Evolutionary conservation across 1,140 invertebrate species (phyloP).

Genomic region (Hormaphis cornu): DNA sequence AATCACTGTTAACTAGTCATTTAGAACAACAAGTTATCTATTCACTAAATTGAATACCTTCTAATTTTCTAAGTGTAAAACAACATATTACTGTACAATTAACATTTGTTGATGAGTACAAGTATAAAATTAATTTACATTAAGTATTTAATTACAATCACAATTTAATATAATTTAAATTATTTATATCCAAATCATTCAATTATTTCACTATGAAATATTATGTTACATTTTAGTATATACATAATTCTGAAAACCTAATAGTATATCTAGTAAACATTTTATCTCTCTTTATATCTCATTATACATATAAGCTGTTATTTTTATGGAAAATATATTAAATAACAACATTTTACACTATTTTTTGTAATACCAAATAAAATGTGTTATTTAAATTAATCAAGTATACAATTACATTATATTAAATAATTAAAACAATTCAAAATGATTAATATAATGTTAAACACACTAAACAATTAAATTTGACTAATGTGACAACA

Average conservation of each 20-base stretch:
- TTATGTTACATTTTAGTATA: not conserved
- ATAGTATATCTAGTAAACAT: not conserved
- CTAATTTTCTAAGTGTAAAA: not conserved
- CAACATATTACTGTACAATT: constrained; percentile 10
- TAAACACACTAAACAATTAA: no score
- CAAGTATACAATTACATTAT: no score
- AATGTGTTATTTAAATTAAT: no score
- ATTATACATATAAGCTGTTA: no score
- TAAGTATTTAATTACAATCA: constrained; percentile 27
- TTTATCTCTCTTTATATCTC: not conserved
- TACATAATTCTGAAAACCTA: not conserved
- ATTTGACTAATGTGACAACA: not conserved
- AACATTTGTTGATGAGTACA: constrained; percentile 24
- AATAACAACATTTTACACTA: no score
- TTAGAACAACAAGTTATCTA: not conserved
- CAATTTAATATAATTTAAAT: constrained; percentile 8
- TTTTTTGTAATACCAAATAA: no score
- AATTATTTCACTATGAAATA: not conserved
- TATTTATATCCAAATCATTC: constrained; percentile 7
- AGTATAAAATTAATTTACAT: constrained; percentile 25
- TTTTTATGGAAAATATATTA: no score
- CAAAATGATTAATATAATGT: no score
- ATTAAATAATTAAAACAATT: no score
- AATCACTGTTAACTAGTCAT: not conserved
- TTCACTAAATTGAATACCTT: not conserved